Conservation (phyloP, 2,888 invertebrate genomes). For the Sphaerophoria taeniata region DNA sequence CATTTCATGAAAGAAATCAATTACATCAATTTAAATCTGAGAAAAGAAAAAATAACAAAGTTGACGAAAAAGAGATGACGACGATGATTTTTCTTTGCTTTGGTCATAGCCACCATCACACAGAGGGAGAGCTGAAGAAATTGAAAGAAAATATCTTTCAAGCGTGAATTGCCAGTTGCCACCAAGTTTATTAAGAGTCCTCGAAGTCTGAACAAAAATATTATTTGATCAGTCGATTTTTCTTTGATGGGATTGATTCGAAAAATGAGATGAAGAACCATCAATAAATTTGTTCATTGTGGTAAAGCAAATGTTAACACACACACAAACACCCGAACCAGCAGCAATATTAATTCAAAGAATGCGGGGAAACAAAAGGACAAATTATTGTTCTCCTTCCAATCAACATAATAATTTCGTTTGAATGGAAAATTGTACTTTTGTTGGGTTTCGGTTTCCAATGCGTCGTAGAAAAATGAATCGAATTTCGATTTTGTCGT, state of each 20-base stretch:
- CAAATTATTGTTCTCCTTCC: neutral
- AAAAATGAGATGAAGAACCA: too few relatives aligned
- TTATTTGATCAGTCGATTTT: neutral
- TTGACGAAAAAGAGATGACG: neutral
- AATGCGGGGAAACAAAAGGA: neutral
- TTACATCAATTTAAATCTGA: slow-evolving; percentile 39
- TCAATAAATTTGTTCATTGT: too few relatives aligned
- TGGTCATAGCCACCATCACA: too few relatives aligned
- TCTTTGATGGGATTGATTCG: neutral
- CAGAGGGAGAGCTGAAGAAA: neutral
- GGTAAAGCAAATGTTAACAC: too few relatives aligned
- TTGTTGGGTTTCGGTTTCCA: slow-evolving; percentile 6
- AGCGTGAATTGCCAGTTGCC: slow-evolving; percentile 29
- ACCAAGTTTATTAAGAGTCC: slow-evolving; percentile 39
- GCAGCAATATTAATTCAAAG: neutral
- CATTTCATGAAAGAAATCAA: neutral
- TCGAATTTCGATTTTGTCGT: slow-evolving; percentile 51
- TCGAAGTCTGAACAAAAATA: neutral
- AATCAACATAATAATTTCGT: neutral
- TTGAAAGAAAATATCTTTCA: slow-evolving; percentile 5
- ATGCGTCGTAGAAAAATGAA: slow-evolving; percentile 47
- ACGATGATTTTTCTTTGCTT: neutral
- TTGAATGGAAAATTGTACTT: slow-evolving; percentile 41
- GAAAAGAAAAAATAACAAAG: slow-evolving; percentile 39
- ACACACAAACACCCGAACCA: too few relatives aligned